Conservation (phyloP, 2,888 invertebrate species). For the Salticus scenicus region DNA sequence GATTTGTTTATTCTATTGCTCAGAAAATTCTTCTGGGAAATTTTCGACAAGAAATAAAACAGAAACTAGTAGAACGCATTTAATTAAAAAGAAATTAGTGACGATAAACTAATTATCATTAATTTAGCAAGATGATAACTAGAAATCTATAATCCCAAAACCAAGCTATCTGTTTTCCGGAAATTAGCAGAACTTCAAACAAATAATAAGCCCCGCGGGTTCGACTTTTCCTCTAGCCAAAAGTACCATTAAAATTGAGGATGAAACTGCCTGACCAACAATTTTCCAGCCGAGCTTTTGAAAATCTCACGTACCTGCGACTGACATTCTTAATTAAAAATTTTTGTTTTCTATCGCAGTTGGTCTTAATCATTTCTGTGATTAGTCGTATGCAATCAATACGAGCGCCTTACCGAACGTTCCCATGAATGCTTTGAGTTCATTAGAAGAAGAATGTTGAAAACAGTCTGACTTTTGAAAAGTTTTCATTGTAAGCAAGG, state of each 20-base stretch:
- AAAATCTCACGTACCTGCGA: conserved; percentile 33
- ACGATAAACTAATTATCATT: conserved; percentile 9
- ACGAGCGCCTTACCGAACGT: neutral
- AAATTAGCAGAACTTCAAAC: conserved; percentile 6
- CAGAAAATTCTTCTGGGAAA: neutral
- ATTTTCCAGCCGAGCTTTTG: neutral
- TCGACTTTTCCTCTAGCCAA: neutral
- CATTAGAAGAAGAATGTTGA: conserved; percentile 15
- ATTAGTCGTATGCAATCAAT: conserved; percentile 6
- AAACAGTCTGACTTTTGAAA: conserved; percentile 5
- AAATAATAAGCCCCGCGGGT: conserved; percentile 2
- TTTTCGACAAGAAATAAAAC: neutral
- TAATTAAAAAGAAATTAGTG: neutral
- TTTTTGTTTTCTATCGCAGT: conserved; percentile 30
- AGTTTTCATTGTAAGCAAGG: neutral
- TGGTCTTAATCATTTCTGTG: conserved; percentile 3
- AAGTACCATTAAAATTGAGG: neutral
- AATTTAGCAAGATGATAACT: neutral
- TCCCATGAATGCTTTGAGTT: conserved; percentile 1
- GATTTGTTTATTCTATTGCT: neutral
- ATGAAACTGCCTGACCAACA: conserved; percentile 13
- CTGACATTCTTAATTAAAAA: conserved; percentile 61
- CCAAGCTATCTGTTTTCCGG: neutral
- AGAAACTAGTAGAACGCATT: neutral
- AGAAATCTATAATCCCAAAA: neutral